These are phyloP conservation scores for Heliconius hewitsoni DNA, from an alignment of 1,140 invertebrate genomes.

Conservation along the genomic window DNA sequence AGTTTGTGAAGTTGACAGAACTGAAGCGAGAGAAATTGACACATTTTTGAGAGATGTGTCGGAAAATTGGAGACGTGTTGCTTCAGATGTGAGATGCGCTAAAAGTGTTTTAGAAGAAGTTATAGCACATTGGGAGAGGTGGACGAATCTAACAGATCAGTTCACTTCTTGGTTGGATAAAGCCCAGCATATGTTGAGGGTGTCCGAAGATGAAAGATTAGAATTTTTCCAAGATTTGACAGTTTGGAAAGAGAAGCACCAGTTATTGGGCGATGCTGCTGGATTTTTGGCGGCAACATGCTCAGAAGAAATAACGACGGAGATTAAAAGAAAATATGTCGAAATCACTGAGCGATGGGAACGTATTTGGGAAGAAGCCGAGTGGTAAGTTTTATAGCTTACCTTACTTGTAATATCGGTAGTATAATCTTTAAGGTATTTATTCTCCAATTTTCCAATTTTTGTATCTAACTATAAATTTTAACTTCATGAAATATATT, in stretches of 20 bases:
- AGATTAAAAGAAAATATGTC: slow-evolving; percentile 88
- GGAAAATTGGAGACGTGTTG: slow-evolving; percentile 94
- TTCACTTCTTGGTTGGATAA: slow-evolving; percentile 90
- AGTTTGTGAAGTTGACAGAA: slow-evolving; percentile 89
- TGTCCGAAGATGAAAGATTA: slow-evolving; percentile 91
- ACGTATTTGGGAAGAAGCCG: slow-evolving; percentile 89
- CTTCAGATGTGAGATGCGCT: slow-evolving; percentile 93
- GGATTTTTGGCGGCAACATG: slow-evolving; percentile 94
- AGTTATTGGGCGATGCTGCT: slow-evolving; percentile 90
- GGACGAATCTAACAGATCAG: slow-evolving; percentile 87
- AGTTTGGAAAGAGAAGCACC: slow-evolving; percentile 94
- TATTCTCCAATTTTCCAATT: not conserved
- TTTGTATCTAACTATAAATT: not conserved
- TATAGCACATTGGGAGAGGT: slow-evolving; percentile 92
- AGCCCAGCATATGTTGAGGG: slow-evolving; percentile 88
- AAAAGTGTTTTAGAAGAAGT: slow-evolving; percentile 95
- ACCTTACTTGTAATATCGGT: no score
- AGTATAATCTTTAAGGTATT: no score
- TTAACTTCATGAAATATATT: not conserved
- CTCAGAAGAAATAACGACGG: slow-evolving; percentile 88
- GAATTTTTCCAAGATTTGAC: slow-evolving; percentile 95
- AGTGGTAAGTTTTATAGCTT: slow-evolving; percentile 68
- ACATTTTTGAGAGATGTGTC: slow-evolving; percentile 92
- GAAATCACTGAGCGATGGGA: slow-evolving; percentile 90
- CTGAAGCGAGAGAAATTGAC: slow-evolving; percentile 89